Evolutionary conservation across 1,140 invertebrate species (phyloP), one percentile per base, ranked within the genome.

Genomic region (Thereuonema tuberculata): DNA sequence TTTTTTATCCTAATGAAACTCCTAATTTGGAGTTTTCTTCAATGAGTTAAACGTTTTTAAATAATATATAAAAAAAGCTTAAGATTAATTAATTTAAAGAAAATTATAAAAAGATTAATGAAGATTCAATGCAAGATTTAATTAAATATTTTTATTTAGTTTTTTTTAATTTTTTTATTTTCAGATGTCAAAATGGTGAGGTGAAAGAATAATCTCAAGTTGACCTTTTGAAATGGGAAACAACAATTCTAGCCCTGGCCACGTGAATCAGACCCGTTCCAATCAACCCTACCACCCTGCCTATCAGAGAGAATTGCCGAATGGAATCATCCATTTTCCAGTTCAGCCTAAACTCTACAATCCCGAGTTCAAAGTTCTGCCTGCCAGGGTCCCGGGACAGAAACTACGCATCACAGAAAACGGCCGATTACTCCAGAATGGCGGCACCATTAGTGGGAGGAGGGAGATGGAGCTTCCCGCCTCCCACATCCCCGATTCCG

Each of bases 381-480:
- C 85, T 1, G 77, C 81, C 47, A 70, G 78, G 56, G 75, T 78
- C 2, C 78, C 81, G 17, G 75, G 75, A 29, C 76, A 76, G 61
- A 76, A 80, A 46, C 71, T 88, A 29, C 77, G 84, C 37, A 78
- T 80, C 52, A 89, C 86, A 5, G 80, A 86, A 69, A 89, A 89
- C 74, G 86, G 86, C 23, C 81, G 80, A 63, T 86, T 87, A 63
- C 72, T 89, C 31, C 84, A 86, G 59, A 82, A 82, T 15, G 84
- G 84, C 5, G 86, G 86, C 15, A 88, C 86, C 59, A 83, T 88
- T 66, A 83, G 81, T 63, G 84, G 83, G 1, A 71, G 9, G 29
- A 37, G 3, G 26, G 14, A 2, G 26, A 25, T 9, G 52, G 9
- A 23, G 3, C 21, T n/a, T 20, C 47, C 47, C 9, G 21, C 20